Percentiles rank a stretch among this genome's conserved stretches.
phyloP scores from a whole-genome alignment of 2,888 invertebrate species.

The Meiosimyza platycephala region DNA sequence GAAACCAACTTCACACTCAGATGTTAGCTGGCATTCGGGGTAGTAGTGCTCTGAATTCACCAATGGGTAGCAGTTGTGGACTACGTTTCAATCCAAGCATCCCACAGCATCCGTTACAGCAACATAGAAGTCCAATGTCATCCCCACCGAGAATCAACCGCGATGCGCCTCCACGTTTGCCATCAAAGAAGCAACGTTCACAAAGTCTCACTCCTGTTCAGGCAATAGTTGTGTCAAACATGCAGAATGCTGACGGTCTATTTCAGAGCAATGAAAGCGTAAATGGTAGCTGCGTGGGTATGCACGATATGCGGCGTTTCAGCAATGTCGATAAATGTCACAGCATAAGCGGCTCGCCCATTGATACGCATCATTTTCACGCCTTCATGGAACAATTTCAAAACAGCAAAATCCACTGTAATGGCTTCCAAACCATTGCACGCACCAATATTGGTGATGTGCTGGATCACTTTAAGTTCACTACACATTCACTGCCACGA shows the following conservation, averaged over 20 bases:
- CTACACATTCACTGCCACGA: slow-evolving; percentile 72
- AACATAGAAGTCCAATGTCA: slow-evolving; percentile 67
- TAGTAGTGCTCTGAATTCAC: slow-evolving; percentile 64
- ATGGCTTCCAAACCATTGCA: slow-evolving; percentile 64
- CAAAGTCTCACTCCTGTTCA: slow-evolving; percentile 80
- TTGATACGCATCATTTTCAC: slow-evolving; percentile 18
- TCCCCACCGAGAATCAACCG: slow-evolving; percentile 71
- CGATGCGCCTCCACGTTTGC: slow-evolving; percentile 68
- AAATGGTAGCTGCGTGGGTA: slow-evolving; percentile 30
- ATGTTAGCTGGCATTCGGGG: slow-evolving; percentile 66
- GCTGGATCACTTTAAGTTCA: slow-evolving; percentile 68
- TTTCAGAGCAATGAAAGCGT: slow-evolving; percentile 67
- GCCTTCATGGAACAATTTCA: slow-evolving; percentile 17
- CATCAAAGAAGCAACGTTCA: slow-evolving; percentile 78
- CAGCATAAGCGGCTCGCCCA: slow-evolving; percentile 36
- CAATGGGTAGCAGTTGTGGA: slow-evolving; percentile 66
- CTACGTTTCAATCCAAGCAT: slow-evolving; percentile 60
- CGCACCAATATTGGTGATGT: slow-evolving; percentile 57
- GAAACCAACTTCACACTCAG: slow-evolving; percentile 67
- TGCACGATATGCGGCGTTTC: slow-evolving; percentile 39
- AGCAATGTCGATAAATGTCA: slow-evolving; percentile 46
- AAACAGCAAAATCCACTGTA: slow-evolving; percentile 48
- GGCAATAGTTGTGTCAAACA: slow-evolving; percentile 57
- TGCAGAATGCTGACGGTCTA: slow-evolving; percentile 76
- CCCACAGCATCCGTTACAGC: slow-evolving; percentile 44